These are phyloP conservation scores for Nyctibius grandis DNA, from an alignment of 2,797 vertebrate species.

Conservation along the genomic window DNA sequence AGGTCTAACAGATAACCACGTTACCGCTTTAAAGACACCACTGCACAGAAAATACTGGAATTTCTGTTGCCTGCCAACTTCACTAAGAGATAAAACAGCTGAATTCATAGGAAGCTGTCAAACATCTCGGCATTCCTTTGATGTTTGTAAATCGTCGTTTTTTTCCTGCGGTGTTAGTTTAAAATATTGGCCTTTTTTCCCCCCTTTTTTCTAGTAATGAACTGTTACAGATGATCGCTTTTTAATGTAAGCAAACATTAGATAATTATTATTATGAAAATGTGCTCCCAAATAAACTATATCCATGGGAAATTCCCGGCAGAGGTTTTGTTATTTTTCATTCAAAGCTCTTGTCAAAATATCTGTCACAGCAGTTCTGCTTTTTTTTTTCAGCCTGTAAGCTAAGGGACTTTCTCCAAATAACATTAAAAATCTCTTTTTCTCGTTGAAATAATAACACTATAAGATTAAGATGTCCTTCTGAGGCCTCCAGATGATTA, in stretches of 20 bases:
- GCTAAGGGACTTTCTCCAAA: slow-evolving; percentile 17
- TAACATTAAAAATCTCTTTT: slow-evolving; percentile 34
- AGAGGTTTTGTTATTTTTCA: slow-evolving; percentile 67
- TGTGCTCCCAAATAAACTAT: slow-evolving; percentile 68
- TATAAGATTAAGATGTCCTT: not conserved
- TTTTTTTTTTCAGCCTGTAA: not conserved
- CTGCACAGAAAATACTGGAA: not conserved
- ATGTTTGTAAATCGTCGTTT: slow-evolving; percentile 45
- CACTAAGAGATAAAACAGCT: slow-evolving; percentile 24
- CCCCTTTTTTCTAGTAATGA: slow-evolving; percentile 40
- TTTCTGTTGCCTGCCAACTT: slow-evolving; percentile 39
- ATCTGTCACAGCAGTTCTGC: slow-evolving; percentile 8
- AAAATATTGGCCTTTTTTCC: slow-evolving; percentile 18
- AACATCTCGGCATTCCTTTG: slow-evolving; percentile 20
- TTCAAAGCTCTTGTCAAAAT: slow-evolving; percentile 60
- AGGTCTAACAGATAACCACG: not conserved
- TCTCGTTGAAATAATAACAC: slow-evolving; percentile 29
- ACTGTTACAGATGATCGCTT: slow-evolving; percentile 53
- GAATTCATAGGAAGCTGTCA: slow-evolving; percentile 40
- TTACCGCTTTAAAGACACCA: slow-evolving; percentile 45
- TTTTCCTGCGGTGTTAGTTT: slow-evolving; percentile 41
- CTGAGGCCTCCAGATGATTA: slow-evolving; percentile 24
- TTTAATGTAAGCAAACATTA: slow-evolving; percentile 57
- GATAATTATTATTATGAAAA: slow-evolving; percentile 67
- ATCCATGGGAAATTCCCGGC: slow-evolving; percentile 68